Conservation (phyloP, 2,888 invertebrate genomes). For the Parascotia fuliginaria region DNA sequence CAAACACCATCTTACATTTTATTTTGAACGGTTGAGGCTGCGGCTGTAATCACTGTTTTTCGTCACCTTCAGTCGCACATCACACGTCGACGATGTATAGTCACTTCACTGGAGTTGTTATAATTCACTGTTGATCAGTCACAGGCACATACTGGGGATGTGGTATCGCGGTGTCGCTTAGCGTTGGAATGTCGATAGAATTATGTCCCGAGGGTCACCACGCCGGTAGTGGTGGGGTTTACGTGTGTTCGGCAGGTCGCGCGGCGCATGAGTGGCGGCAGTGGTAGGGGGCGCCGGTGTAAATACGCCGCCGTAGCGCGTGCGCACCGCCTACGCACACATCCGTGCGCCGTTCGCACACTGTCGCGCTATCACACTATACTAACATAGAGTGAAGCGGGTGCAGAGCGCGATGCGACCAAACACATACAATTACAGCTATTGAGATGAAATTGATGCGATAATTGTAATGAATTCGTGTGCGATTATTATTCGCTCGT, state of each 20-base stretch:
- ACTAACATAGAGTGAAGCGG: constrained; percentile 46
- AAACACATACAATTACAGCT: constrained; percentile 53
- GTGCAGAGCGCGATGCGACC: constrained; percentile 38
- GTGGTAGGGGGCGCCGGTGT: constrained; percentile 84
- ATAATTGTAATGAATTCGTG: constrained; percentile 51
- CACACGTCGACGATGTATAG: constrained; percentile 65
- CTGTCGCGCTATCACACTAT: constrained; percentile 38
- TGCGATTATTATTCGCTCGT: no score
- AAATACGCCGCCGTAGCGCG: constrained; percentile 80
- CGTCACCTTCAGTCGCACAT: constrained; percentile 74
- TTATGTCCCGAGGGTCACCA: constrained; percentile 62
- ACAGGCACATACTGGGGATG: constrained; percentile 76
- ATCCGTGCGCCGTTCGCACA: constrained; percentile 46
- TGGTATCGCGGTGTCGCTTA: constrained; percentile 57
- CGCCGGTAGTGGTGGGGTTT: constrained; percentile 70
- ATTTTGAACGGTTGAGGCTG: constrained; percentile 80
- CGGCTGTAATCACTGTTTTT: constrained; percentile 70
- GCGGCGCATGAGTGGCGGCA: constrained; percentile 83
- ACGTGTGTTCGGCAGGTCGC: constrained; percentile 80
- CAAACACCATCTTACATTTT: constrained; percentile 80
- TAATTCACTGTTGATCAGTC: constrained; percentile 69
- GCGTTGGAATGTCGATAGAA: constrained; percentile 56
- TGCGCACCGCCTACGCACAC: constrained; percentile 75
- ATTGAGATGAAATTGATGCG: constrained; percentile 58
- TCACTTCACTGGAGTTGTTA: constrained; percentile 72